Evolutionary conservation across 2,113 vertebrate genomes (phyloP), one percentile per base, ranked within the genome.

Genomic region (Trematocara unimaculatum): DNA sequence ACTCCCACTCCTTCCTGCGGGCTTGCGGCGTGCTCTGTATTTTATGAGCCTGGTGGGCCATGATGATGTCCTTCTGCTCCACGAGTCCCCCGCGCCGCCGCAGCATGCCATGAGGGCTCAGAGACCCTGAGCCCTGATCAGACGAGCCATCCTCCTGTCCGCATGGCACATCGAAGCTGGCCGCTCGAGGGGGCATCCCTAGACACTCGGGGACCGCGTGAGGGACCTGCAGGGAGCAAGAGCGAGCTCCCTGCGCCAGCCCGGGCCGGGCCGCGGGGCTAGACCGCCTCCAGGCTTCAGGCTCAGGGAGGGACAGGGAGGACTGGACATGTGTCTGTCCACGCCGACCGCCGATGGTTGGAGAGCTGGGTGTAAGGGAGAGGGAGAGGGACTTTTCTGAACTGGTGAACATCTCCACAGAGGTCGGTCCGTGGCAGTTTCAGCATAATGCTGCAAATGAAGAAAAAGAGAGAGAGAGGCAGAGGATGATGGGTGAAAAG

Each of bases 1-100:
- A 99, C 98, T 99, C 98, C 98, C 98, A 98, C 94, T 98, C 98
- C 91, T 98, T 99, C 93, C 98, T 97, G 82, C 97, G 95, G 0
- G 98, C 98, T 94, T 99, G 98, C 0, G 98, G 98, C 1, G 98
- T 99, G 95, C 98, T 98, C 95, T 98, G 98, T 94, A 98, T 98
- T 96, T 99, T 99, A 94, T 99, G 98, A 0, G 98, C 98, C 92
- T 99, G 96, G 29, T 98, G 98, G 0, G 98, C 98, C 94, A 97
- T 98, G 96, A 99, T 97, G 86, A 99, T 97, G 89, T 99, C 98
- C 86, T 97, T 97, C 95, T 98, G 98, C 77, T 99, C 98, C 29
- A 99, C 97, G 17, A 98, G 95, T 7, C 98, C 98, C 0, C 98
- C 98, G 0, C 98, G 97, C 49, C 98, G 95, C 35, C 98, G 96